Conservation (phyloP, 2,888 invertebrate species). For the Camptogramma bilineatum region DNA sequence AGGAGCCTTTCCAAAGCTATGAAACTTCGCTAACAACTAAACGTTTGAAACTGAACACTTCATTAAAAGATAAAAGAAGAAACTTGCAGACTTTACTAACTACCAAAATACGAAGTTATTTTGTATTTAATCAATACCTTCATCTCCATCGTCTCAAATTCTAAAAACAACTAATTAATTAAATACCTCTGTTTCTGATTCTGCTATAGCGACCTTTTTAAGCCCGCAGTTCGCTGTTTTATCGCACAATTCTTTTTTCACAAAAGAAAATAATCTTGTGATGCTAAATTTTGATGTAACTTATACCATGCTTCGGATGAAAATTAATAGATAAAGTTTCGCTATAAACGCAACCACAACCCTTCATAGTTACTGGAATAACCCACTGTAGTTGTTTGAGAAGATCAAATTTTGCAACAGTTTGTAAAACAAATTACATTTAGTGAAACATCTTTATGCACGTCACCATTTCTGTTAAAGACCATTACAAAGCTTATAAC, state of each 20-base stretch:
- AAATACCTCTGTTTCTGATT: too few relatives aligned
- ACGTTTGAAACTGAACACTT: slow-evolving; percentile 52
- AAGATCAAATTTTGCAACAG: background rate
- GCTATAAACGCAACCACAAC: slow-evolving; percentile 15
- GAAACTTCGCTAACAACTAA: slow-evolving; percentile 35
- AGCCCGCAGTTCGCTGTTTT: too few relatives aligned
- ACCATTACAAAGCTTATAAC: background rate
- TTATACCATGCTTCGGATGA: slow-evolving; percentile 12
- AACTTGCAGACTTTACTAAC: slow-evolving; percentile 10
- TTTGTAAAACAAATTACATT: background rate
- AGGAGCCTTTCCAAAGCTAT: slow-evolving; percentile 8
- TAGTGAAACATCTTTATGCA: background rate
- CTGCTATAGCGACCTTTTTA: too few relatives aligned
- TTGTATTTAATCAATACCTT: background rate
- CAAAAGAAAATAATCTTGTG: background rate
- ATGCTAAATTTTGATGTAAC: slow-evolving; percentile 5
- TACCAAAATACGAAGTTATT: slow-evolving; percentile 4
- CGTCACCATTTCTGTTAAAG: background rate
- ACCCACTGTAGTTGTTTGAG: slow-evolving; percentile 2
- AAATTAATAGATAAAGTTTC: slow-evolving; percentile 24
- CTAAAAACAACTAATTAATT: background rate
- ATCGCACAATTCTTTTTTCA: background rate
- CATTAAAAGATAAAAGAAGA: slow-evolving; percentile 44
- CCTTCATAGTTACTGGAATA: slow-evolving; percentile 4
- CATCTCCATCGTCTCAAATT: background rate